Percentiles rank a stretch among this genome's conserved stretches.
These are phyloP conservation scores for Fistularia commersonii DNA, from an alignment of 2,797 vertebrate species.

Conservation along the genomic window DNA sequence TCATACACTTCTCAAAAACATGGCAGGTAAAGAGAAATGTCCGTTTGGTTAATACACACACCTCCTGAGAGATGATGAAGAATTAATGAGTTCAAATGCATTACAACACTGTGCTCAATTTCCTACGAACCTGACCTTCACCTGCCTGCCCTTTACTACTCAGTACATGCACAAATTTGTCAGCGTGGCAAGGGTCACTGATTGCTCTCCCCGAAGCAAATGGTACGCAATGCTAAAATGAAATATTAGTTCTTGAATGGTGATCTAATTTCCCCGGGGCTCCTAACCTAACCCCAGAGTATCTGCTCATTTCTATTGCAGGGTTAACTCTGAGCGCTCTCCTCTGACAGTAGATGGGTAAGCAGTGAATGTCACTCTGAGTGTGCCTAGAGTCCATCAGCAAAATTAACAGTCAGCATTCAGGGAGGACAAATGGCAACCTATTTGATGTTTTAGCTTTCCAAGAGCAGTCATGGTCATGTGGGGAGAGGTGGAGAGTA, in stretches of 20 bases:
- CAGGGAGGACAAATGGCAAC: conserved; percentile 1
- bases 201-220: conserved; percentile 13
- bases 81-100: conserved; percentile 25
- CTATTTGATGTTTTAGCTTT: conserved; percentile 10
- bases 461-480: not conserved
- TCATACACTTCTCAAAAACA: conserved; percentile 5
- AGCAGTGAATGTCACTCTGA: conserved; percentile 3
- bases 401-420: conserved; percentile 10
- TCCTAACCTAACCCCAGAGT: conserved; percentile 9
- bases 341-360: conserved; percentile 28
- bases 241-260: conserved; percentile 34
- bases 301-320: conserved; percentile 26
- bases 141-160: conserved; percentile 2
- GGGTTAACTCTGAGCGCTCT: conserved; percentile 13
- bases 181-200: conserved; percentile 29
- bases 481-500: not conserved
- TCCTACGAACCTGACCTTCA: conserved; percentile 26
- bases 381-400: not conserved
- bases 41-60: not conserved
- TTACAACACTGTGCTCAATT: conserved; percentile 13
- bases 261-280: conserved; percentile 37
- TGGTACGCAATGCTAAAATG: conserved; percentile 19
- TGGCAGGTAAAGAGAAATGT: conserved; percentile 1
- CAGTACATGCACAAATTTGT: conserved; percentile 28
- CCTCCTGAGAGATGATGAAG: conserved; percentile 23